phyloP scores from a whole-genome alignment of 37 sponge, comb jelly and placozoan species.

The Amphimedon queenslandica region DNA sequence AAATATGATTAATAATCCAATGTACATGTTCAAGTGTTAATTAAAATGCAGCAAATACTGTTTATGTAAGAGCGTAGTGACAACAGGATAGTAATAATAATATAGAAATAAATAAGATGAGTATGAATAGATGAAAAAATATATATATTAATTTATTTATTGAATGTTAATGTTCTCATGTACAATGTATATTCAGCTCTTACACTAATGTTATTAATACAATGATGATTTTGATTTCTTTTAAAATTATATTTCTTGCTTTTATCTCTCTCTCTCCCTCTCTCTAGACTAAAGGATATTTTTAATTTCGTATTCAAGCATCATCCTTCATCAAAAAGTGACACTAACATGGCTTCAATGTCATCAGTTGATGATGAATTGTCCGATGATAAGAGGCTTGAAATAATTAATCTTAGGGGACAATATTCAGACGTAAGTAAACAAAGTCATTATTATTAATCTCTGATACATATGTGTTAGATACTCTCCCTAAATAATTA shows the following conservation, averaged over 20 bases:
- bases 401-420: not conserved
- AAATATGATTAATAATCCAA: too few species aligned
- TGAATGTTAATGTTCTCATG: not conserved
- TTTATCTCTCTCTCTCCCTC: not conserved
- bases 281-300: conserved; percentile 2
- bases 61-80: too few species aligned
- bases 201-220: not conserved
- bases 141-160: not conserved
- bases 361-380: not conserved
- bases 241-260: not conserved
- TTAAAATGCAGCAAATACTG: too few species aligned
- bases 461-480: not conserved
- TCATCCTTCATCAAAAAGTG: too few species aligned
- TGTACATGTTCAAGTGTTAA: too few species aligned
- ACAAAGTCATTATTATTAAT: not conserved
- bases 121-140: not conserved
- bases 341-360: not conserved
- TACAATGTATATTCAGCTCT: too few species aligned
- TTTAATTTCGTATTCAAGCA: not conserved
- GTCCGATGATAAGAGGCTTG: not conserved
- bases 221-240: not conserved
- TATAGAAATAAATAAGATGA: not conserved
- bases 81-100: too few species aligned
- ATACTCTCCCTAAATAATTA: too few species aligned
- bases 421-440: not conserved